Evolutionary conservation across 2,888 invertebrate genomes (phyloP).

Genomic region (Cabera pusaria): DNA sequence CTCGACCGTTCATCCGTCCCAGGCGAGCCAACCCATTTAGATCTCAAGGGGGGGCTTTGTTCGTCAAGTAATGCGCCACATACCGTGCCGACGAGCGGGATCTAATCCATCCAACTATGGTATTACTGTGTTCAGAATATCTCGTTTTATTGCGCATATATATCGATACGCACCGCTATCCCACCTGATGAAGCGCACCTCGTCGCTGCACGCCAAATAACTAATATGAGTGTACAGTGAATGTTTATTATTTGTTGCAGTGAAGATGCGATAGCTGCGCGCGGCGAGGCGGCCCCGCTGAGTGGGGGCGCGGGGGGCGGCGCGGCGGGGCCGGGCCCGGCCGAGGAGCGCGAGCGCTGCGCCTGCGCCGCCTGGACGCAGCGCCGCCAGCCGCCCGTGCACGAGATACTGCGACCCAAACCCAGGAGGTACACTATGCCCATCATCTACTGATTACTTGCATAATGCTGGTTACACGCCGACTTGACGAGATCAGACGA

Average conservation of each 20-base stretch:
- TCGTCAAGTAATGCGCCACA: conserved; percentile 20
- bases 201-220: too few species aligned
- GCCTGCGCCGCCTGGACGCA: conserved; percentile 75
- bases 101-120: too few species aligned
- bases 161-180: too few species aligned
- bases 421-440: conserved; percentile 92
- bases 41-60: conserved; percentile 31
- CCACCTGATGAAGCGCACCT: too few species aligned
- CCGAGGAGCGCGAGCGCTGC: conserved; percentile 58
- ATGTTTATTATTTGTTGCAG: too few species aligned
- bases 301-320: conserved; percentile 39
- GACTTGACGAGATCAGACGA: too few species aligned
- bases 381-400: conserved; percentile 84
- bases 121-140: background rate
- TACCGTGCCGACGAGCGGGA: conserved; percentile 21
- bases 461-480: too few species aligned
- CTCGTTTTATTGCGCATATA: too few species aligned
- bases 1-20: conserved; percentile 14
- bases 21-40: conserved; percentile 13
- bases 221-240: too few species aligned
- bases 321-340: conserved; percentile 33
- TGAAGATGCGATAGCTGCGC: conserved; percentile 76
- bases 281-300: conserved; percentile 66
- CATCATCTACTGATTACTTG: too few species aligned
- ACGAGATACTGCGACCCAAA: conserved; percentile 93